A percentile compares a stretch with the other conserved stretches of the same genome.
phyloP scores from a whole-genome alignment of 2,113 vertebrate species.

The Gopherus evgoodei region DNA sequence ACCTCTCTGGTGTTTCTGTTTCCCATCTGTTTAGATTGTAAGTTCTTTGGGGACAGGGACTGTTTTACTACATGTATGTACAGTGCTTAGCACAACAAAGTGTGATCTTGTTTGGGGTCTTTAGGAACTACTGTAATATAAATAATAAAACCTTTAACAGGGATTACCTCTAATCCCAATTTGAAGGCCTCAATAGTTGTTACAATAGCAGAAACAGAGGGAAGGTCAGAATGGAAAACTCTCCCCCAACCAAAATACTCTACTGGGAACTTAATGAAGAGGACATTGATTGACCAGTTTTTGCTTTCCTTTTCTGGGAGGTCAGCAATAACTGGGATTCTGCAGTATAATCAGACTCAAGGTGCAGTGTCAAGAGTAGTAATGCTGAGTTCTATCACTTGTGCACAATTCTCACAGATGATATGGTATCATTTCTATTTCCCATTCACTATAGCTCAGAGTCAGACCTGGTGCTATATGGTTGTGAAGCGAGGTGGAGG shows the following conservation, averaged over 20 bases:
- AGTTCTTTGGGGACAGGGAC: not conserved
- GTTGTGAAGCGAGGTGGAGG: not conserved
- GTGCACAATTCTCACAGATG: not conserved
- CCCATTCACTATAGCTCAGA: not conserved
- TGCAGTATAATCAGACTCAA: not conserved
- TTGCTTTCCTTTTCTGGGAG: not conserved
- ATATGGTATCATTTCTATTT: not conserved
- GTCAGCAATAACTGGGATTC: not conserved
- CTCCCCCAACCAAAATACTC: not conserved
- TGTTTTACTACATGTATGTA: not conserved
- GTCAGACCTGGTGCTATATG: fast-evolving
- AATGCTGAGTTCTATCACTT: not conserved
- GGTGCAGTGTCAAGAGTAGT: not conserved
- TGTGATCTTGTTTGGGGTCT: not conserved
- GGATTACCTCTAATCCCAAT: not conserved
- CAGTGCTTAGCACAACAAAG: fast-evolving
- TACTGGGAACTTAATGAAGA: not conserved
- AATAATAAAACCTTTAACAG: not conserved
- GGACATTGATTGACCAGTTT: not conserved
- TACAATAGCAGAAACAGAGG: not conserved
- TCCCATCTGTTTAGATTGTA: not conserved
- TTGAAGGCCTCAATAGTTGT: not conserved
- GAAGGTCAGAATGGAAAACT: not conserved
- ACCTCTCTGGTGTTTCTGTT: not conserved
- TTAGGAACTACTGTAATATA: not conserved